Base-by-base conservation (phyloP, 2,113 vertebrate species). In the Chinchilla lanigera region DNA sequence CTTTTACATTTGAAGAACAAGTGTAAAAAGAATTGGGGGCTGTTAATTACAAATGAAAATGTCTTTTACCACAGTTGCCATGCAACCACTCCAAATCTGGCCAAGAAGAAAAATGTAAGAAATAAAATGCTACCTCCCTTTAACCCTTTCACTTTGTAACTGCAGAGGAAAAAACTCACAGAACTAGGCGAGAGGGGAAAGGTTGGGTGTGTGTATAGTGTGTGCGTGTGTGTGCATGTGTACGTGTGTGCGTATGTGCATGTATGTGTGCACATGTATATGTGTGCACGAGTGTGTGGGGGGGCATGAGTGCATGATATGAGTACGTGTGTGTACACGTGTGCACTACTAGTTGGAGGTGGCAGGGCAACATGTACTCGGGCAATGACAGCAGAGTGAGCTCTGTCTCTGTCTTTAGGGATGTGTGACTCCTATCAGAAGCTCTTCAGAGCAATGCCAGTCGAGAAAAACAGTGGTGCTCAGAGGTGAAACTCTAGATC, bases 1-100 rank as follows among this genome's bases (percentile, higher is more conserved):
- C 58, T 89, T 94, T 71, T 77, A 86, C n/a, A 91, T 93, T 89
- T 95, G 94, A 86, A 78, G 73, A 94, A 78, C 60, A 96, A 80
- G 82, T 41, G 67, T 73, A 73, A 65, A 86, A 77, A 90, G 47
- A 88, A 81, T 28, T 19, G 56, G 61, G 26, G 50, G 19, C 35
- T 60, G 33, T 69, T 20, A 28, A 52, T 67, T 92, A 86, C n/a
- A 14, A 35, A 85, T 87, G 88, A 60, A 93, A 96, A 58, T 91
- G 20, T 94, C 35, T 95, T 86, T 71, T 47, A 52, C 44, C 58
- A 69, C 33, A 86, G 19, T 7, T 50, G n/a, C 5, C 30, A 5
- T 50, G 38, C 44, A 78, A 28, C 30, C 81, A 84, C 28, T 78
- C 22, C 22, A 86, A 94, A 94, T 7, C 35, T 92, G 56, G 63